Percentiles rank a stretch among this genome's conserved stretches.
Evolutionary conservation across 2,113 vertebrate genomes (phyloP).

Genomic region (Saguinus midas): DNA sequence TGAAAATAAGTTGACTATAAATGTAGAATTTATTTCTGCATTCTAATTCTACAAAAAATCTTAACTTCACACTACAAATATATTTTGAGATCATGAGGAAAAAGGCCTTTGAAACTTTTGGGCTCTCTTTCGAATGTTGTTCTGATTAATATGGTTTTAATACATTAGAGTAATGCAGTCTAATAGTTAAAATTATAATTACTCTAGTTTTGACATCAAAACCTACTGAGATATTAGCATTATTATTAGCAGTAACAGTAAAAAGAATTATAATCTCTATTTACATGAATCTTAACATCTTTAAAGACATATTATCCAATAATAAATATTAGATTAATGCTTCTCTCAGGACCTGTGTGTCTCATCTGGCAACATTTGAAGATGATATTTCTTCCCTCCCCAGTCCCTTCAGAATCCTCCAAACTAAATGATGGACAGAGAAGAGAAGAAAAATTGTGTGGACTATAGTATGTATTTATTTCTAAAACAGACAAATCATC

Average conservation of each 20-base stretch:
- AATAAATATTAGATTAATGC: neutral
- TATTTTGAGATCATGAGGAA: neutral
- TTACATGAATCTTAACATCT: neutral
- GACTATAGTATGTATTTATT: neutral
- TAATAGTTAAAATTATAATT: conserved; percentile 12
- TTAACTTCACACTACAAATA: neutral
- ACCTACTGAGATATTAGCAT: conserved; percentile 1
- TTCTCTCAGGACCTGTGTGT: neutral
- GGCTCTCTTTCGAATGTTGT: neutral
- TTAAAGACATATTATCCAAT: neutral
- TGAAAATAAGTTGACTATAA: neutral
- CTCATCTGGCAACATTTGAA: neutral
- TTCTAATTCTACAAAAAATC: neutral
- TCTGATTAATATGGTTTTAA: conserved; percentile 19
- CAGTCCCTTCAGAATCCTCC: neutral
- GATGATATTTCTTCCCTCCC: neutral
- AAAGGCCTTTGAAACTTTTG: neutral
- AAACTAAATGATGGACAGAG: neutral
- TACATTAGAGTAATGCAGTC: neutral
- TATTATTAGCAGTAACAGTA: neutral
- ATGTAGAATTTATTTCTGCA: neutral
- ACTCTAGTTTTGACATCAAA: neutral
- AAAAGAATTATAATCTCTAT: neutral
- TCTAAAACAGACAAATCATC: neutral
- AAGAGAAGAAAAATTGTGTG: neutral